A percentile compares a stretch with the other conserved stretches of the same genome.
These are phyloP conservation scores for Pangasius larnaudii DNA, from an alignment of 2,797 vertebrate species.

Conservation along the genomic window DNA sequence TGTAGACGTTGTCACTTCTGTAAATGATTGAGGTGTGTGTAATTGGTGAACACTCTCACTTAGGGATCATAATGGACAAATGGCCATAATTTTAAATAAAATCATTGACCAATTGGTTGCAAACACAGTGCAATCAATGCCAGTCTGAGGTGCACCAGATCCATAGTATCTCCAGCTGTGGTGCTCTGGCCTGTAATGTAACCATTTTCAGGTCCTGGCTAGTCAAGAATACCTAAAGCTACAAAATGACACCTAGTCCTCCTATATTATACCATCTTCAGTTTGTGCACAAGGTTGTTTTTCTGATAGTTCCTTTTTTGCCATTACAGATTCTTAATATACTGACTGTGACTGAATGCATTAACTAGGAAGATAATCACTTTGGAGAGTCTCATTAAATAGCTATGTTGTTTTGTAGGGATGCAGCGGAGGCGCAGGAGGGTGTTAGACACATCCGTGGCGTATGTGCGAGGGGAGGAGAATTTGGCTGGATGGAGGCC, in stretches of 20 bases:
- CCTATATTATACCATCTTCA: background rate
- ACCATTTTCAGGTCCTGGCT: background rate
- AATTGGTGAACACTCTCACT: background rate
- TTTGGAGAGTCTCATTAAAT: conserved; percentile 33
- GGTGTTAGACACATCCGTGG: conserved; percentile 87
- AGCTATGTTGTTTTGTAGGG: conserved; percentile 66
- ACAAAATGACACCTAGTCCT: background rate
- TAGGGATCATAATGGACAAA: background rate
- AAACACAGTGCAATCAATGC: background rate
- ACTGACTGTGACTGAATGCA: background rate
- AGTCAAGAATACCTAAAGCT: background rate
- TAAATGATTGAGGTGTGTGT: background rate
- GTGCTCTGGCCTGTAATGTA: background rate
- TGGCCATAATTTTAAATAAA: background rate
- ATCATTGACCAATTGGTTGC: background rate
- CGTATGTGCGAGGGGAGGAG: conserved; percentile 87
- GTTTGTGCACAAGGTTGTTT: background rate
- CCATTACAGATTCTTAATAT: background rate
- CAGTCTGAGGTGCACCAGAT: background rate
- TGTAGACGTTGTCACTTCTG: background rate
- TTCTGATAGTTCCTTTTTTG: background rate
- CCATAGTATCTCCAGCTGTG: background rate
- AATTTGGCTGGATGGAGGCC: conserved; percentile 90
- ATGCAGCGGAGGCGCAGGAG: conserved; percentile 87
- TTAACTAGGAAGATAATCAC: background rate